Percentiles rank a stretch among this genome's conserved stretches.
Evolutionary conservation across 2,797 vertebrate species (phyloP).

Genomic region (Myotis planiceps): DNA sequence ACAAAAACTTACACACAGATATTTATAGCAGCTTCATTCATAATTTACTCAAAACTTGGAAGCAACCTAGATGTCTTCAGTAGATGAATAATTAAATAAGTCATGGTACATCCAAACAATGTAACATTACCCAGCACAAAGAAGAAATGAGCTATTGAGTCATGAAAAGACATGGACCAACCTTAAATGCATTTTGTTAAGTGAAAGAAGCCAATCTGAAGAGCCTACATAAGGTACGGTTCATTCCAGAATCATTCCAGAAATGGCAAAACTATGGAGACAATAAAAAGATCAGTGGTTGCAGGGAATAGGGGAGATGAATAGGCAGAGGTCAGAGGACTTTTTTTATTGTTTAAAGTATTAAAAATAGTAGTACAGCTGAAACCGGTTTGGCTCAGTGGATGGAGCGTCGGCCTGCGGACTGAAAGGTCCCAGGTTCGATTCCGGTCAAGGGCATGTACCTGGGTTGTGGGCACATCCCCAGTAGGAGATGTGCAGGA

Average conservation of each 20-base stretch:
- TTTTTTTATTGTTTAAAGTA: not conserved
- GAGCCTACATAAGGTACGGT: too few species aligned
- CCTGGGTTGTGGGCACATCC: too few species aligned
- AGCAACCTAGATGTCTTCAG: not conserved
- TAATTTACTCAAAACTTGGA: not conserved
- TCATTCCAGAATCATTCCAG: not conserved
- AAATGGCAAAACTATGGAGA: not conserved
- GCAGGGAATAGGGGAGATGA: not conserved
- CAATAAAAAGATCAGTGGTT: not conserved
- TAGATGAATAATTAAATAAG: not conserved
- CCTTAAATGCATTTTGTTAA: not conserved
- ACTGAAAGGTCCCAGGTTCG: too few species aligned
- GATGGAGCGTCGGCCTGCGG: too few species aligned
- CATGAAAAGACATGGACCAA: not conserved
- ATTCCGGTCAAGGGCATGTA: too few species aligned
- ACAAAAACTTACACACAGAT: not conserved
- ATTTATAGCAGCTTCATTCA: not conserved
- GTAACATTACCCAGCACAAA: not conserved
- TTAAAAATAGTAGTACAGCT: too few species aligned
- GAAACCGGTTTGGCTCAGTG: too few species aligned
- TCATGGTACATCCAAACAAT: not conserved
- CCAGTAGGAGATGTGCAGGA: too few species aligned
- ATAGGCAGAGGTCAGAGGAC: not conserved
- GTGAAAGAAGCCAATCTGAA: not conserved
- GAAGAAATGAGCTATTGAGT: not conserved